Evolutionary conservation across 1,140 invertebrate species (phyloP).

Genomic region (Chionoecetes opilio): DNA sequence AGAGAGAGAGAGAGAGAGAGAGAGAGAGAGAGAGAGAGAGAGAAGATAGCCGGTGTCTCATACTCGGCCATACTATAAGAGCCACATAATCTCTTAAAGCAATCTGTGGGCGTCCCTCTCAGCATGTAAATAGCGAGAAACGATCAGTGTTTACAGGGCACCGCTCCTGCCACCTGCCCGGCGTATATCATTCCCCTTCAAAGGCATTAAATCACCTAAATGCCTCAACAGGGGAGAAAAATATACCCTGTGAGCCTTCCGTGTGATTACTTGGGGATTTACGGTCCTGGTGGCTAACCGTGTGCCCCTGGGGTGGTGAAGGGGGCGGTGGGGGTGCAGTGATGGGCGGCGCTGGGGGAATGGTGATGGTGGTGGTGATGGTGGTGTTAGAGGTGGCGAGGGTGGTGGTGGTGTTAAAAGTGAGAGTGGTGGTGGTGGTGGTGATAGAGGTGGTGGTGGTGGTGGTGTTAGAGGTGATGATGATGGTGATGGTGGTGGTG

Average conservation of each 20-base stretch:
- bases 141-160: slow-evolving; percentile 15
- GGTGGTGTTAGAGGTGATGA: not conserved
- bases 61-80: too few species aligned
- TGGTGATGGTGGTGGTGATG: slow-evolving; percentile 20
- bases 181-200: slow-evolving; percentile 55
- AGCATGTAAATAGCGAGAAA: slow-evolving; percentile 53
- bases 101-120: not conserved
- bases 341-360: not conserved
- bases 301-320: slow-evolving; percentile 24
- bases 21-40: not conserved
- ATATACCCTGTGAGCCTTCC: slow-evolving; percentile 42
- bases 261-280: slow-evolving; percentile 62
- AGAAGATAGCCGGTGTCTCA: too few species aligned
- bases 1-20: not conserved
- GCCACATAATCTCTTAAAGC: not conserved
- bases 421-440: not conserved
- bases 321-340: slow-evolving; percentile 6
- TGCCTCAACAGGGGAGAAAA: slow-evolving; percentile 68
- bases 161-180: slow-evolving; percentile 15
- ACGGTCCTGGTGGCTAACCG: slow-evolving; percentile 1
- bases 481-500: not conserved
- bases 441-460: not conserved
- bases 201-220: slow-evolving; percentile 61
- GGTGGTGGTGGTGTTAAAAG: not conserved
- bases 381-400: not conserved